Conservation (phyloP, 2,888 invertebrate genomes). For the Scelioninae gen. 1 region DNA sequence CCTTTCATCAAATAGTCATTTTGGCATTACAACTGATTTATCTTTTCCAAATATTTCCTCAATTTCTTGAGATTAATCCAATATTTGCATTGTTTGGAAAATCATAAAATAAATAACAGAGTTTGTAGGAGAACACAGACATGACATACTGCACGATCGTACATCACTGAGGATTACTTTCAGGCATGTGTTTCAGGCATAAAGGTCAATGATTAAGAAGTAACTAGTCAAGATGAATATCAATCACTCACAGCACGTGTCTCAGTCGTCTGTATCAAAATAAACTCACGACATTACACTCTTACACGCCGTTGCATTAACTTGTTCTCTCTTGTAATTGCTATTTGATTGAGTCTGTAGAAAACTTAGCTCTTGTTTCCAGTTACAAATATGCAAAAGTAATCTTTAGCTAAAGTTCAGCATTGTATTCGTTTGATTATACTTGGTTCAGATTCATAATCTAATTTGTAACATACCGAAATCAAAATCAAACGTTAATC, state of each 20-base stretch:
- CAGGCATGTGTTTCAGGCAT: constrained; percentile 63
- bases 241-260: constrained; percentile 77
- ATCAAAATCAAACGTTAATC: constrained; percentile 28
- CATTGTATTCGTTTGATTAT: no score
- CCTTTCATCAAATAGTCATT: neutral
- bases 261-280: constrained; percentile 70
- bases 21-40: neutral
- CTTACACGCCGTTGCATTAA: constrained; percentile 48
- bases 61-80: no score
- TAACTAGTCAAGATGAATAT: constrained; percentile 76
- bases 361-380: constrained; percentile 29
- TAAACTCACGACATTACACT: constrained; percentile 57
- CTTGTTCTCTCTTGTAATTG: constrained; percentile 53
- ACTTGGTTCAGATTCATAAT: constrained; percentile 8
- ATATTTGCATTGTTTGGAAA: neutral
- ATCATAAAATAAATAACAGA: constrained; percentile 31
- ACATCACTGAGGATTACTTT: constrained; percentile 62
- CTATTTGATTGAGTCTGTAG: constrained; percentile 39
- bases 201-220: constrained; percentile 78
- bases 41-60: no score
- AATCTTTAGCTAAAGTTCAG: no score
- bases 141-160: constrained; percentile 32
- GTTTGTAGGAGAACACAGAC: neutral
- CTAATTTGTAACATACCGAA: neutral
- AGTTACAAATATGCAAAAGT: constrained; percentile 7